Conservation (phyloP, 1,140 invertebrate species). For the Drosophila pseudoananassae region DNA sequence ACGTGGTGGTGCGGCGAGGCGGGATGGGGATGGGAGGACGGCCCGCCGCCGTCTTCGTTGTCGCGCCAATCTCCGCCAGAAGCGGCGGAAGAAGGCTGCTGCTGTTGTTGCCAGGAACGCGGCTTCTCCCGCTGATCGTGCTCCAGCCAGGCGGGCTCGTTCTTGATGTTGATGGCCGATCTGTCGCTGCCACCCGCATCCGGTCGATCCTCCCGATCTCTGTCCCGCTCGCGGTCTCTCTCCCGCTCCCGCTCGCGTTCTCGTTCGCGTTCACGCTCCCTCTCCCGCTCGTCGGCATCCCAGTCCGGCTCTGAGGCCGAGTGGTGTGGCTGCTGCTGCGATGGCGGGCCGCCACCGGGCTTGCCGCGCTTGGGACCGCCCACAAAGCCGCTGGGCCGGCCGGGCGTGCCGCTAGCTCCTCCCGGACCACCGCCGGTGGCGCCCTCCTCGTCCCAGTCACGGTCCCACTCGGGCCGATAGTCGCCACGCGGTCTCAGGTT, state of each 20-base stretch:
- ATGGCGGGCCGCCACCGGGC: conserved; percentile 16
- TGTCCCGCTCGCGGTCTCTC: conserved; percentile 37
- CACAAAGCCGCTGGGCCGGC: conserved; percentile 62
- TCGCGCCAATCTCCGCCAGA: conserved; percentile 71
- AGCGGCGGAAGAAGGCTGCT: conserved; percentile 1
- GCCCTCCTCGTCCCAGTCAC: conserved; percentile 72
- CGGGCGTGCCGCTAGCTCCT: conserved; percentile 35
- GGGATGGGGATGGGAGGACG: conserved; percentile 31
- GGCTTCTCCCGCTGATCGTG: conserved; percentile 76
- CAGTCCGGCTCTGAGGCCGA: conserved; percentile 76
- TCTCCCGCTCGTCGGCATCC: conserved; percentile 75
- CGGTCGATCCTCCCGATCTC: conserved; percentile 35
- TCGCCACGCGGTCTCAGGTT: conserved; percentile 55
- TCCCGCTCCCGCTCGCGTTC: conserved; percentile 42
- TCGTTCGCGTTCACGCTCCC: conserved; percentile 28
- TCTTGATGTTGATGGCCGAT: conserved; percentile 36
- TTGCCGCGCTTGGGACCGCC: conserved; percentile 72
- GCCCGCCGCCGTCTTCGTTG: conserved; percentile 36
- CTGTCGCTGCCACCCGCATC: conserved; percentile 20
- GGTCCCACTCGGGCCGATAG: conserved; percentile 72
- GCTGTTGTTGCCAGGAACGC: conserved; percentile 56
- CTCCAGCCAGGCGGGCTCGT: conserved; percentile 69
- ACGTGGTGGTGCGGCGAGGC: conserved; percentile 66
- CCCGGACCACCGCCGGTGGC: conserved; percentile 33
- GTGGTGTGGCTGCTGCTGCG: conserved; percentile 59